Evolutionary conservation across 2,113 vertebrate species (phyloP), one percentile per base, ranked within the genome.

Genomic region (Ploceus nigricollis): DNA sequence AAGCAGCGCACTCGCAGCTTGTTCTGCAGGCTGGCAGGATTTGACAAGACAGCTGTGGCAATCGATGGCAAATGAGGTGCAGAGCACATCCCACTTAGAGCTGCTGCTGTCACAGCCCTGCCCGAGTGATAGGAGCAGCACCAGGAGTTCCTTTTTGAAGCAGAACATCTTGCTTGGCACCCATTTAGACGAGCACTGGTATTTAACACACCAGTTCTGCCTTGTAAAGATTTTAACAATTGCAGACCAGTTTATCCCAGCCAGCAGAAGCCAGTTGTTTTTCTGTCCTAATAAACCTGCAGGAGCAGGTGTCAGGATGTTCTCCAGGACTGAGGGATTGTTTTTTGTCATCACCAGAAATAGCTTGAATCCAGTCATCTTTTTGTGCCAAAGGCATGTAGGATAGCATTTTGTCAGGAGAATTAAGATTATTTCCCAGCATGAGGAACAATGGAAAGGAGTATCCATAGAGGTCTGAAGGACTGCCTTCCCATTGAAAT

Each of bases 1-100:
- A 27, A 66, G 28, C 76, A 45, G 17, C 0, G 0, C 39, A 1
- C 63, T 45, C 1, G 0, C 58, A 57, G 82, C 60, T 0, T 5
- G 13, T 61, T 73, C 93, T 60, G 83, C 77, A 45, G 89, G 30
- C 84, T 35, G 57, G 24, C 69, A 53, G 48, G 42, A 64, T 87
- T 37, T 44, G 70, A 56, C 40, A 11, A 20, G 70, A 57, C 75
- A 87, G 90, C 90, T 79, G 53, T 61, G 88, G 61, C 57, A 68
- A 60, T 22, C 1, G 2, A 18, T 76, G 73, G 87, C 44, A 76
- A 44, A 72, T 10, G 78, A 79, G 57, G 73, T 51, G 57, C 65
- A 53, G 48, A 75, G n/a, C 24, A 10, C 57, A 37, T 47, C 56
- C 13, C 8, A 3, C 69, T 64, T 40, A 10, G 3, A 90, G 73